Base-by-base conservation (phyloP, 1,140 invertebrate genomes). In the Centruroides sculpturatus region DNA sequence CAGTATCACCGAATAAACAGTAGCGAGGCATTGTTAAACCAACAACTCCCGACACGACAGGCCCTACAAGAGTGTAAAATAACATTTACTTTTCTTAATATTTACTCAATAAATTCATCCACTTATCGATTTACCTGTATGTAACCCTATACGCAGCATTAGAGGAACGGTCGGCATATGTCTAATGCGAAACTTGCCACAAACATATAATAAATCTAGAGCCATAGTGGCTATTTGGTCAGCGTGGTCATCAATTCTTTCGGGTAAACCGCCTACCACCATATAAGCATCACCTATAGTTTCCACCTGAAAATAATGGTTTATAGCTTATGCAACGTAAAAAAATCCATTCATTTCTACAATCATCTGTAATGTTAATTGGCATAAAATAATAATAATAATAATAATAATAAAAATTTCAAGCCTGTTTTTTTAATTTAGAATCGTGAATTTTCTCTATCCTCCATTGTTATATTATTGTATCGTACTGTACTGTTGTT, bases 211-310 rank as follows among this genome's bases (percentile, higher is more conserved):
- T 60, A 94, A 73, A 74, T 90, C 86, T 58, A 94, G 75, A 3
- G 90, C 89, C 89, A 93, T 92, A 35, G 86, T 89, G 5, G 87
- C 88, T 58, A 95, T 82, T 59, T 77, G 73, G 10, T 62, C 66
- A 6, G 72, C 72, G 63, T 88, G 85, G 67, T 85, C 82, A 0
- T 86, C 85, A 73, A 36, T 60, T 7, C 51, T 23, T 8, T 35
- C n/a, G 5, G 59, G 59, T 13, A 60, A 54, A 41, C 59, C 59
- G 9, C 36, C 51, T 9, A 92, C 91, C 5, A 94, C 87, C 89
- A 95, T 93, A 73, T 96, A 96, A 5, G 91, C 91, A 73, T 94
- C 92, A 1, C 91, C 91, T 65, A 96, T 96, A 0, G 92, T 97
- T 76, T 97, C 92, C 59, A 92, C 86, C 86, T 88, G 59, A 64